A percentile compares a stretch with the other conserved stretches of the same genome.
These are phyloP conservation scores for Propithecus coquereli DNA, from an alignment of 2,113 vertebrate species.

Conservation along the genomic window DNA sequence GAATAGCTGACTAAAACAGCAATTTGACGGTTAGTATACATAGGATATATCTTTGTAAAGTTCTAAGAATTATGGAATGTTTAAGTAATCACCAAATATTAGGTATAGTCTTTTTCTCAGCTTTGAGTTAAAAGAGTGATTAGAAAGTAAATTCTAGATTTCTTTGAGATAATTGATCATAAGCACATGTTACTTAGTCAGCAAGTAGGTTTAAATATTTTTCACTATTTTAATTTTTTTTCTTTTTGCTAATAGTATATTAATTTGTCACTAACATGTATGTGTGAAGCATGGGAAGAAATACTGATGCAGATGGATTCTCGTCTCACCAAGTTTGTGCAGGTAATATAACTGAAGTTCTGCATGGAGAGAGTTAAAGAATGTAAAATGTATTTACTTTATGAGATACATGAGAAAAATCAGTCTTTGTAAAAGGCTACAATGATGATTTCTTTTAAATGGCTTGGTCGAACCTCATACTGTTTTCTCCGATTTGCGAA, in stretches of 20 bases:
- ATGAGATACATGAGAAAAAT: background rate
- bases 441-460: background rate
- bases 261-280: slow-evolving; percentile 94
- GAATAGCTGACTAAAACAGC: background rate
- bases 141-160: slow-evolving; percentile 35
- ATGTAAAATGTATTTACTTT: background rate
- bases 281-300: slow-evolving; percentile 99
- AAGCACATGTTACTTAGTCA: background rate
- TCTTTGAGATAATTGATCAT: background rate
- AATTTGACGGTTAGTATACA: background rate
- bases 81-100: slow-evolving; percentile 7
- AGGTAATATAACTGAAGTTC: slow-evolving; percentile 81
- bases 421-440: background rate
- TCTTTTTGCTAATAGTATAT: slow-evolving; percentile 87
- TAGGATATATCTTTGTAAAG: background rate
- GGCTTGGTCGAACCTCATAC: background rate
- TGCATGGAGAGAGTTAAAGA: background rate
- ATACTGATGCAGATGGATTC: slow-evolving; percentile 99
- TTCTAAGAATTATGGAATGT: background rate
- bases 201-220: background rate
- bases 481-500: background rate
- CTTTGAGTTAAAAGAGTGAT: slow-evolving; percentile 22
- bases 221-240: background rate
- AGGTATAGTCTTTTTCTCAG: background rate
- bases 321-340: slow-evolving; percentile 97